phyloP scores from a whole-genome alignment of 1,140 invertebrate species.

The Penaeus indicus region DNA sequence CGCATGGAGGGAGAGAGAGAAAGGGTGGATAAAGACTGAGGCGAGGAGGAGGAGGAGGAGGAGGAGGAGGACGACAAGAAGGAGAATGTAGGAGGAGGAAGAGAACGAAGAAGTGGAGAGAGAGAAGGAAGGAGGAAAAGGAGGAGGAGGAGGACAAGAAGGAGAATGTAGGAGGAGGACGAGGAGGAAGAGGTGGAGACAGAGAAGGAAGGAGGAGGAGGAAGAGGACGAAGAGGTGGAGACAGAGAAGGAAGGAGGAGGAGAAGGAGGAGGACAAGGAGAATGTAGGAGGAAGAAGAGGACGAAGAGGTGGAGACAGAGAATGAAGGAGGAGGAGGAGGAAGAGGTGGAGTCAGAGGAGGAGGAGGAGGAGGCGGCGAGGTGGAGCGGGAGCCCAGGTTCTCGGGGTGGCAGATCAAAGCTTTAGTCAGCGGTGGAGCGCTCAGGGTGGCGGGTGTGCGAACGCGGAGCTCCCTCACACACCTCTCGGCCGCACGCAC shows the following conservation, averaged over 20 bases:
- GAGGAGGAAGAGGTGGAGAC: no score
- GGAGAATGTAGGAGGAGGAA: background rate
- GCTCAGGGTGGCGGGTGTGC: constrained; percentile 38
- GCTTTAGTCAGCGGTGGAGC: constrained; percentile 31
- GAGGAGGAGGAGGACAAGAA: background rate
- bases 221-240: background rate
- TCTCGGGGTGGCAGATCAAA: constrained; percentile 21
- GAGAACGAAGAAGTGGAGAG: background rate
- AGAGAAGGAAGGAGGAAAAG: background rate
- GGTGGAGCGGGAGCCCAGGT: background rate
- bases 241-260: background rate
- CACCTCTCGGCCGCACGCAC: constrained; percentile 7
- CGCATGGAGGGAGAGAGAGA: no score
- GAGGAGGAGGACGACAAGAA: background rate
- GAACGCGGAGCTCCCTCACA: constrained; percentile 5
- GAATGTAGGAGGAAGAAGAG: background rate
- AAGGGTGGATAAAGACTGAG: no score
- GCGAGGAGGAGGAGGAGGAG: background rate
- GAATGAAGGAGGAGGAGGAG: constrained; percentile 10
- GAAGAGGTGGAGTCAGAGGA: background rate
- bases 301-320: no score
- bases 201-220: background rate
- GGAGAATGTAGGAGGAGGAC: background rate
- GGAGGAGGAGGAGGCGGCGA: background rate
- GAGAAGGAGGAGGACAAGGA: background rate